These are phyloP conservation scores for Sorex araneus DNA, from an alignment of 2,113 vertebrate genomes.

Conservation along the genomic window DNA sequence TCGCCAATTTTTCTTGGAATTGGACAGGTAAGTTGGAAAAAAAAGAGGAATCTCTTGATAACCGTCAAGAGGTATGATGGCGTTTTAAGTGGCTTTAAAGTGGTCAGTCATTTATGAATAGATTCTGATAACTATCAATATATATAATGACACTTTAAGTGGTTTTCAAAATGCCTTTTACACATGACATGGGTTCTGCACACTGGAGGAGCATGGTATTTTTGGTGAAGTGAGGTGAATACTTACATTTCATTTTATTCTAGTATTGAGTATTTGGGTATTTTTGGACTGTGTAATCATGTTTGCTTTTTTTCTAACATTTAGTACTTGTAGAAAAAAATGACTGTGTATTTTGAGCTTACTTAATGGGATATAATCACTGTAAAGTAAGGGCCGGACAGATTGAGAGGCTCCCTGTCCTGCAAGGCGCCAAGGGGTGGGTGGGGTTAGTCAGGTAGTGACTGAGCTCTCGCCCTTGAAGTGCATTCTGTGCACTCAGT, in stretches of 20 bases:
- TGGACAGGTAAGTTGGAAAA: conserved; percentile 89
- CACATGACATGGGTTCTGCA: background rate
- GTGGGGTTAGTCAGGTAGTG: background rate
- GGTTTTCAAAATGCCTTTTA: background rate
- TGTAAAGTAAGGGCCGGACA: background rate
- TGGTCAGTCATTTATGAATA: background rate
- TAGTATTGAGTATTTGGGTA: no score
- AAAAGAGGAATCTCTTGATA: conserved; percentile 35
- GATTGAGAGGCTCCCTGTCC: background rate
- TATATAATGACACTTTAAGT: no score
- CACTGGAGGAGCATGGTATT: background rate
- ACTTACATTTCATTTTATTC: background rate
- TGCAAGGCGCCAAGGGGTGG: background rate
- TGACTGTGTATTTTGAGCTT: conserved; percentile 23
- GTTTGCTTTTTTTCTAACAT: no score
- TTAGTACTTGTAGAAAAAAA: conserved; percentile 22
- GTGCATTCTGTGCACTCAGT: background rate
- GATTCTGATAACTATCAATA: no score
- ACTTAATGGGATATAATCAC: conserved; percentile 47
- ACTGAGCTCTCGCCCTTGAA: no score
- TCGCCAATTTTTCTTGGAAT: conserved; percentile 89
- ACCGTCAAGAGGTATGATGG: background rate
- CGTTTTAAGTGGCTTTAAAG: conserved; percentile 38
- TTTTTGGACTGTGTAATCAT: no score
- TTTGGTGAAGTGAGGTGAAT: background rate